Evolutionary conservation across 2,797 vertebrate species (phyloP).

Genomic region (Crax fasciolata): DNA sequence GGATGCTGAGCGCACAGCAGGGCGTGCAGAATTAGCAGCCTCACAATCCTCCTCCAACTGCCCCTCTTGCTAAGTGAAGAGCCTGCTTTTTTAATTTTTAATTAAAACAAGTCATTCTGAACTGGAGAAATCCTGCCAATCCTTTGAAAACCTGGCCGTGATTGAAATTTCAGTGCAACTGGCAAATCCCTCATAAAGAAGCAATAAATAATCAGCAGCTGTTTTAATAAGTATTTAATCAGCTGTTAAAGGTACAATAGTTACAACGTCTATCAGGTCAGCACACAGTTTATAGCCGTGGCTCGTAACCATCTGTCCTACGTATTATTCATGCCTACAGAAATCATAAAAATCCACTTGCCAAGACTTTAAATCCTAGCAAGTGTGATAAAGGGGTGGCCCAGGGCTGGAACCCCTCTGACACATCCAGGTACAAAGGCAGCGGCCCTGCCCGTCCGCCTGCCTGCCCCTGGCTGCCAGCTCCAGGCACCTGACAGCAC

Average conservation of each 20-base stretch:
- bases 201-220: slow-evolving; percentile 54
- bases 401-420: neutral
- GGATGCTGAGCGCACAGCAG: neutral
- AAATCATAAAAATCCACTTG: slow-evolving; percentile 36
- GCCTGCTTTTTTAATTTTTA: neutral
- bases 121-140: slow-evolving; percentile 17
- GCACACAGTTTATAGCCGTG: neutral
- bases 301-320: neutral
- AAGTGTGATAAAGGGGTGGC: neutral
- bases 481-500: neutral
- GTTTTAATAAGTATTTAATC: slow-evolving; percentile 55
- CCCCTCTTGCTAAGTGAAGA: neutral
- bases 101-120: slow-evolving; percentile 32
- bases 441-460: neutral
- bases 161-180: neutral
- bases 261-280: slow-evolving; percentile 31
- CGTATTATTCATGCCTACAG: neutral
- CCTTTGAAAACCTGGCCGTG: slow-evolving; percentile 29
- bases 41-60: neutral
- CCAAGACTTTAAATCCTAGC: slow-evolving; percentile 13
- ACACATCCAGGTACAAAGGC: neutral
- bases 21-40: neutral
- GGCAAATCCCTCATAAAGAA: neutral
- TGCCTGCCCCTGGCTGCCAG: neutral
- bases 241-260: slow-evolving; percentile 30